These are phyloP conservation scores for Lanistes nyassanus DNA, from an alignment of 1,140 invertebrate genomes.

Conservation along the genomic window DNA sequence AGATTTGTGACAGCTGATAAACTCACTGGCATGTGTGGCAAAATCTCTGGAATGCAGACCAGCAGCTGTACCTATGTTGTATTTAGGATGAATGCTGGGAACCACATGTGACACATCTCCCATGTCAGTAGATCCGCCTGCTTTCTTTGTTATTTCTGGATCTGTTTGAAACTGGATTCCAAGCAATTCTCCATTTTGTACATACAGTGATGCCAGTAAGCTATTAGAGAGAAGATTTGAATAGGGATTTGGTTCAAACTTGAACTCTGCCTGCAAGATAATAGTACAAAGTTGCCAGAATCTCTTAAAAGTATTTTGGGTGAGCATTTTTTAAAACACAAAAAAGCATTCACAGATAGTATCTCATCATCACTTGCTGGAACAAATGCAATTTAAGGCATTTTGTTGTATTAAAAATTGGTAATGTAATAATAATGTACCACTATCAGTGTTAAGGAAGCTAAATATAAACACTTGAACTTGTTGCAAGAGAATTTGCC, in stretches of 20 bases:
- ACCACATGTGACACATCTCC: constrained; percentile 65
- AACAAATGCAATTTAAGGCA: too few relatives aligned
- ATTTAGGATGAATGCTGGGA: constrained; percentile 64
- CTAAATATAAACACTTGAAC: too few relatives aligned
- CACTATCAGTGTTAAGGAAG: too few relatives aligned
- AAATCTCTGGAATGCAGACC: constrained; percentile 57
- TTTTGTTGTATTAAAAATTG: too few relatives aligned
- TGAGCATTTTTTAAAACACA: too few relatives aligned
- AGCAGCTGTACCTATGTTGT: constrained; percentile 52
- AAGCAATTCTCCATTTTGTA: constrained; percentile 42
- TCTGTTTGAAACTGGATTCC: constrained; percentile 42
- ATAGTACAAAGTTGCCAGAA: background rate
- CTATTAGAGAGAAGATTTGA: constrained; percentile 47
- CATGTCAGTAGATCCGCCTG: constrained; percentile 55
- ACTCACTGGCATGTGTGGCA: constrained; percentile 44
- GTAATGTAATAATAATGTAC: too few relatives aligned
- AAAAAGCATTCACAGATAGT: too few relatives aligned
- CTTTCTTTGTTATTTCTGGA: constrained; percentile 33
- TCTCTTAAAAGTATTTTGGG: too few relatives aligned
- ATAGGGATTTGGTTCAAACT: constrained; percentile 40
- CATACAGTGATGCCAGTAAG: constrained; percentile 43
- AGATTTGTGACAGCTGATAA: background rate
- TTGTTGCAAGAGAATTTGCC: too few relatives aligned
- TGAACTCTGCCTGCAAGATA: constrained; percentile 35
- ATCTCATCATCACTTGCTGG: too few relatives aligned